A percentile compares a stretch with the other conserved stretches of the same genome.
Conservation (phyloP, 2,888 invertebrate species). For the Proisotoma minuta region DNA sequence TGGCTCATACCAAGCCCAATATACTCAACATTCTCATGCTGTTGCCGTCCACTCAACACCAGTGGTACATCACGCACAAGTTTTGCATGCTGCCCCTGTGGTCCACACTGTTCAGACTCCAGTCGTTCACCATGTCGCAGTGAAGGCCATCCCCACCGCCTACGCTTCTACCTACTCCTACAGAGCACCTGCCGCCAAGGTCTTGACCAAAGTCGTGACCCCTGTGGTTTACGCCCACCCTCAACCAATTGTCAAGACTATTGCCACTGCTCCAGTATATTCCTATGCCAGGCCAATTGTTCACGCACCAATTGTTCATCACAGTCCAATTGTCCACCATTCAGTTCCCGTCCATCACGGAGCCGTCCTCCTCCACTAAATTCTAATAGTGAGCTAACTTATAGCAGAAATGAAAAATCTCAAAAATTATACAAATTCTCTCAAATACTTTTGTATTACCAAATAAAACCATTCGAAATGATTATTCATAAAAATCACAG, state of each 20-base stretch:
- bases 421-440: no score
- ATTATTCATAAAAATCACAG: no score
- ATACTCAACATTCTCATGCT: not conserved
- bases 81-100: constrained; percentile 4
- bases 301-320: not conserved
- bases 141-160: constrained; percentile 20
- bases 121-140: constrained; percentile 3
- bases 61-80: not conserved
- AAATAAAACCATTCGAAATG: no score
- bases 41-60: not conserved
- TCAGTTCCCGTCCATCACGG: constrained; percentile 1
- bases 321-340: not conserved
- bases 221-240: not conserved
- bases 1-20: not conserved
- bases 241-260: constrained; percentile 8
- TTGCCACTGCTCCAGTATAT: constrained; percentile 13
- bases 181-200: constrained; percentile 28
- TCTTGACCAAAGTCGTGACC: not conserved
- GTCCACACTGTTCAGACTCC: constrained; percentile 16
- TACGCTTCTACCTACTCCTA: constrained; percentile 23
- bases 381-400: no score
- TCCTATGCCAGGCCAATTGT: not conserved
- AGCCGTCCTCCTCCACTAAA: not conserved
- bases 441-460: no score
- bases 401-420: no score